phyloP scores from a whole-genome alignment of 2,888 invertebrate species.

The Apamea epomidion region DNA sequence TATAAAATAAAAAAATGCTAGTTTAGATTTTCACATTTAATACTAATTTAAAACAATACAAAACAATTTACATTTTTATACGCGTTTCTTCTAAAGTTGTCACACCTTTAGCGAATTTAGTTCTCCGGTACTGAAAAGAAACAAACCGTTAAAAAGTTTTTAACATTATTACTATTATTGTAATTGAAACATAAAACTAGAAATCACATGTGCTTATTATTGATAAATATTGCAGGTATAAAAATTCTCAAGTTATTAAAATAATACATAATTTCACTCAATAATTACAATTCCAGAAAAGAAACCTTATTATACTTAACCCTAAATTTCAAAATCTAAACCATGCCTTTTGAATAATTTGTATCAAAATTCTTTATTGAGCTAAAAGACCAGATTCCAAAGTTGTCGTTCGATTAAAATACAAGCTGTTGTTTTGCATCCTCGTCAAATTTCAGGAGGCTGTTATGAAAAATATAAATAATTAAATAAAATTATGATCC shows the following conservation, averaged over 20 bases:
- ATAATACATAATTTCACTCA: not conserved
- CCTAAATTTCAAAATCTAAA: not conserved
- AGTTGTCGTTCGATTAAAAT: not conserved
- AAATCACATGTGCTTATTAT: not conserved
- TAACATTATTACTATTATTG: not conserved
- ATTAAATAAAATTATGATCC: no score
- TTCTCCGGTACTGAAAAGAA: conserved; percentile 34
- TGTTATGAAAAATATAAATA: no score
- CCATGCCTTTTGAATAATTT: not conserved
- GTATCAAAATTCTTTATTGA: not conserved
- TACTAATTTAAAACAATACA: conserved; percentile 17
- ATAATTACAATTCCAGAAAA: not conserved
- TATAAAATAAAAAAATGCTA: conserved; percentile 7
- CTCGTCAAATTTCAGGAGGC: no score
- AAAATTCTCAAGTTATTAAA: not conserved
- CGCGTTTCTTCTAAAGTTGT: no score
- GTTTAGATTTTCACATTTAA: conserved; percentile 15
- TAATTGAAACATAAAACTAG: conserved; percentile 6
- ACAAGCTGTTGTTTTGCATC: not conserved
- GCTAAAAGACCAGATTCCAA: conserved; percentile 38
- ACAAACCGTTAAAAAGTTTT: not conserved
- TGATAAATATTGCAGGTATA: not conserved
- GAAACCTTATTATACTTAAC: not conserved
- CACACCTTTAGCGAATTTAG: conserved; percentile 1
- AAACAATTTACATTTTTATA: not conserved